Evolutionary conservation across 2,888 invertebrate species (phyloP), one percentile per base, ranked within the genome.

Genomic region (Tetragnatha montana): DNA sequence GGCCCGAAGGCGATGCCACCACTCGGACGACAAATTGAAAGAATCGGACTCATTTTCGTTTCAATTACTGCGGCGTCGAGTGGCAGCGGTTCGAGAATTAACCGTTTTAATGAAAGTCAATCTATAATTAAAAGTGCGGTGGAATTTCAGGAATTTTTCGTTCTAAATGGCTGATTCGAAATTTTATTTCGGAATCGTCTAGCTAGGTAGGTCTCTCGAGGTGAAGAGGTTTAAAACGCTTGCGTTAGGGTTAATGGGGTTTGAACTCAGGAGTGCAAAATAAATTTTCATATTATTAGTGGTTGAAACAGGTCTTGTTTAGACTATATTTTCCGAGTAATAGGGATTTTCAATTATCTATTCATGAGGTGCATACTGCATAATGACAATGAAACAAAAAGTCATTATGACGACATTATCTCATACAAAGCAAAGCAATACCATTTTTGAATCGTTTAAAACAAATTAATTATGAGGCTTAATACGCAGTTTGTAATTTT

Each of bases 111-210:
- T 6, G 35, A 19, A 60, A 78, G 78, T 78, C 60, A 51, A 78
- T 50, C 60, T 21, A 78, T 78, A 78, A 78, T 78, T 78, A 51
- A 17, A 21, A 8, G 8, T 6, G 0, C 14, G 17, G 17, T 14
- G 22, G 78, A 21, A 50, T 12, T 21, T 60, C 8, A 49, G 78
- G 78, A 78, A 78, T 78, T 78, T 51, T 78, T 78, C 51, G 10
- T 51, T 14, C 60, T 78, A 60, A 78, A 51, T 60, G 6, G 35
- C 21, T 6, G 19, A 19, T 60, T 60, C 60, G 7, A 60, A 76
- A 78, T 78, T 78, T 22, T 22, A 60, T 78, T 78, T 51, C 60
- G 60, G 10, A 17, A 17, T 60, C 60, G 60, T 10, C 10, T 60
- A 8, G 1, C 60, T 60, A 60, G 14, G n/a, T n/a, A 35, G 35